Conservation (phyloP, 2,113 vertebrate species). For the Syrmaticus mikado region DNA sequence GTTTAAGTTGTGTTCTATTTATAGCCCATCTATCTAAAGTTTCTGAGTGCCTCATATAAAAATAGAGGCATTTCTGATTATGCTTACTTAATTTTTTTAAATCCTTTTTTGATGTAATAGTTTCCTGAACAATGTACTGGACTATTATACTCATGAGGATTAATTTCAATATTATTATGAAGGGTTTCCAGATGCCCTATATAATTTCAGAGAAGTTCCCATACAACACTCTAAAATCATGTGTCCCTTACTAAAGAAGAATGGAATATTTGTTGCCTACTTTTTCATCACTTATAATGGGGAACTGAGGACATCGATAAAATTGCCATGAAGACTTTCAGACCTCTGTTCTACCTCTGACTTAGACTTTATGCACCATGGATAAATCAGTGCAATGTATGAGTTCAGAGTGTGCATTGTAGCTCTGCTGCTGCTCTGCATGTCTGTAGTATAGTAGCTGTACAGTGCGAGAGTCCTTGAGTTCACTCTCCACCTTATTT, state of each 20-base stretch:
- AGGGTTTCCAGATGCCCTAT: background rate
- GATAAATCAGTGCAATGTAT: background rate
- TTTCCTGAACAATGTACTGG: background rate
- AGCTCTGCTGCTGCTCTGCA: background rate
- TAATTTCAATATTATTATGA: accelerated
- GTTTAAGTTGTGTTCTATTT: background rate
- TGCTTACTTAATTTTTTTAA: background rate
- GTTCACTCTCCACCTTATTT: background rate
- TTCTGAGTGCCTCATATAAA: background rate
- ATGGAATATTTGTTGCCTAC: background rate
- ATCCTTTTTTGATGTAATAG: background rate
- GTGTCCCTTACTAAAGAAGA: background rate
- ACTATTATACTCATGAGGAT: background rate
- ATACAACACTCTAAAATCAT: background rate
- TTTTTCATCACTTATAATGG: background rate
- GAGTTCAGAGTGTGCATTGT: background rate
- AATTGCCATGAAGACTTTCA: background rate
- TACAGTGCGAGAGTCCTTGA: background rate
- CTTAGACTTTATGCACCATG: background rate
- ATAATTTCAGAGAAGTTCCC: background rate
- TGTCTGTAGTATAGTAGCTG: background rate
- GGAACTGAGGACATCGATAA: background rate
- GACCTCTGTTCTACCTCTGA: background rate
- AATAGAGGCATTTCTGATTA: background rate
- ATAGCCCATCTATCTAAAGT: background rate